Evolutionary conservation across 2,797 vertebrate genomes (phyloP), one percentile per base, ranked within the genome.

Genomic region (Malacoraja senta): DNA sequence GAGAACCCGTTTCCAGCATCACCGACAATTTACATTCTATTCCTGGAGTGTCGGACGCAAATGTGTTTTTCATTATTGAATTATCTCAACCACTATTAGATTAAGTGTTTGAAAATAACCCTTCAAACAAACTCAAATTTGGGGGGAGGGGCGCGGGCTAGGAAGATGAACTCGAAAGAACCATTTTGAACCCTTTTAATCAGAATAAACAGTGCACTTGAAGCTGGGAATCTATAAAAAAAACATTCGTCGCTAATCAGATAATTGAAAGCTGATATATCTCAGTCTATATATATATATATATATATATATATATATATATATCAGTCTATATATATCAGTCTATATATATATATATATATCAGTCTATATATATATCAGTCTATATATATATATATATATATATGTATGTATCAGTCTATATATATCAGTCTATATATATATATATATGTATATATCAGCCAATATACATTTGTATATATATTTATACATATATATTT

Each of bases 81-180:
- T 68, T 32, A 35, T 44, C 7, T 6, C 6, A 10, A 3, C n/a
- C 61, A 21, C 13, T 68, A 65, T 88, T 65, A 32, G 61, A 68
- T 35, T 19, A 86, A 35, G 84, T 68, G 84, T 88, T 88, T 68
- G 63, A 68, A 88, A 88, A 88, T 19, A 35, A 68, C 53, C 53
- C 81, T 84, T 35, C 84, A 35, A 88, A 68, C 63, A 88, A 19
- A 88, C 32, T 68, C 61, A 88, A 88, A 65, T 24, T 74, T 74
- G 71, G 7, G 71, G 71, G 71, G 71, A 24, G 71, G 44, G 44
- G 44, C 7, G 21, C 21, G 71, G 71, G 29, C 13, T 15, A 15
- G 61, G 61, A 21, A 1, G 84, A 68, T 35, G n/a, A 86, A 86
- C 61, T n/a, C 80, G 26, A 53, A n/a, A 84, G 8, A 1, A 8